These are phyloP conservation scores for Himantopus leucocephalus DNA, from an alignment of 2,113 vertebrate species.

Conservation along the genomic window DNA sequence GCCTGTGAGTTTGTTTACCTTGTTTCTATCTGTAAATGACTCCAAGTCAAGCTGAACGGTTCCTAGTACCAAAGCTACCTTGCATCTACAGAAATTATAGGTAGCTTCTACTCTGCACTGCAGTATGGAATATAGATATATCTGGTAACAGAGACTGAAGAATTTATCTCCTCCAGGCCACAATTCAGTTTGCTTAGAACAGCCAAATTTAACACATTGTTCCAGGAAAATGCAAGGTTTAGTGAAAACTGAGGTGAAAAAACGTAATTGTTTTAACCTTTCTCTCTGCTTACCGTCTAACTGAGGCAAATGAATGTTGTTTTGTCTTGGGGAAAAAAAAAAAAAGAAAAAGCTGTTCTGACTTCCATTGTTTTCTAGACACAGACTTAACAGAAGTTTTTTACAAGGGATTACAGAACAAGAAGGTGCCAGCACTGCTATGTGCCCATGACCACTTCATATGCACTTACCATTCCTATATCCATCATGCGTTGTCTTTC, in stretches of 20 bases:
- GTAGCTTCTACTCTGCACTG: neutral
- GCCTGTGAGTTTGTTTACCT: neutral
- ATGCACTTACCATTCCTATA: neutral
- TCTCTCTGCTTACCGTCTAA: neutral
- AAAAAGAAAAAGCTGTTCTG: neutral
- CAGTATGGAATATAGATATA: no score
- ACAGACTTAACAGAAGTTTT: neutral
- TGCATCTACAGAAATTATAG: neutral
- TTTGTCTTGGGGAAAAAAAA: neutral
- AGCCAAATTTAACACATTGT: neutral
- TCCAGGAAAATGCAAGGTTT: neutral
- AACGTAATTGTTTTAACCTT: neutral
- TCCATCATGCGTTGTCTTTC: neutral
- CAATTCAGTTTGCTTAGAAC: neutral
- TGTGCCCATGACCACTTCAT: neutral
- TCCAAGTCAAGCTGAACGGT: neutral
- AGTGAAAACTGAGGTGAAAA: neutral
- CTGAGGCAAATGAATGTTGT: neutral
- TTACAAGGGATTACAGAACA: neutral
- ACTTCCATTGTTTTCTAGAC: neutral
- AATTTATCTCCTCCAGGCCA: neutral
- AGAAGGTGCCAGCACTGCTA: neutral
- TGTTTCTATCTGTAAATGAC: neutral
- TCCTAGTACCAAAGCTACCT: neutral
- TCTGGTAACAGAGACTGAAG: neutral